Conservation (phyloP, 1,140 invertebrate genomes). For the Lasioglossum albipes region DNA sequence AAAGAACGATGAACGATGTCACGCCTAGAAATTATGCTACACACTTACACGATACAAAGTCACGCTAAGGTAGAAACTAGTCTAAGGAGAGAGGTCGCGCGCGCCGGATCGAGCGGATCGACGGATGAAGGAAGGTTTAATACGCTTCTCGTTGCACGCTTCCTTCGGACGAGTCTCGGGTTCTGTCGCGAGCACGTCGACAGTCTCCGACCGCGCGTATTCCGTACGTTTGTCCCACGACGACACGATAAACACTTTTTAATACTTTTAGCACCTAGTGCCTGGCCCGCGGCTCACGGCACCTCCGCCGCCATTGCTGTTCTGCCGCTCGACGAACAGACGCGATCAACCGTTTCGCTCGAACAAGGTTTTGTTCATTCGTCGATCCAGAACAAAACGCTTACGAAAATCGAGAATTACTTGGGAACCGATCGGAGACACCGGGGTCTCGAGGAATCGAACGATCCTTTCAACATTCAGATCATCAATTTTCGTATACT, state of each 20-base stretch:
- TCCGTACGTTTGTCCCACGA: constrained; percentile 61
- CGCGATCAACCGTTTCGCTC: background rate
- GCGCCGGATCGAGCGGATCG: constrained; percentile 13
- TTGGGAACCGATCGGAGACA: too few relatives aligned
- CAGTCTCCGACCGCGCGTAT: constrained; percentile 47
- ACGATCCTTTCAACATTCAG: background rate
- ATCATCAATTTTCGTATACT: too few relatives aligned
- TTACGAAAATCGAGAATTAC: background rate
- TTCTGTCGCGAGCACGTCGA: constrained; percentile 27
- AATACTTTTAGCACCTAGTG: constrained; percentile 76
- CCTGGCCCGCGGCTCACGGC: constrained; percentile 66
- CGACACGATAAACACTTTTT: constrained; percentile 63
- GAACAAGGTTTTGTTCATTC: background rate
- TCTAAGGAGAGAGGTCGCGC: constrained; percentile 17
- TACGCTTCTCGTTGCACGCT: too few relatives aligned
- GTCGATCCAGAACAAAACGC: too few relatives aligned
- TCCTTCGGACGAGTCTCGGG: background rate
- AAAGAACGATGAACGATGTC: constrained; percentile 52
- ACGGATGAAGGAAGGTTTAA: background rate
- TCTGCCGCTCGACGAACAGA: constrained; percentile 30
- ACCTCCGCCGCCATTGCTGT: constrained; percentile 59
- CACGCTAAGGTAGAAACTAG: constrained; percentile 51
- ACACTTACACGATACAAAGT: constrained; percentile 52
- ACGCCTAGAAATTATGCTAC: constrained; percentile 47
- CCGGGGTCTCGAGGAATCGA: background rate